Conservation (phyloP, 2,113 vertebrate species). For the Willisornis vidua region DNA sequence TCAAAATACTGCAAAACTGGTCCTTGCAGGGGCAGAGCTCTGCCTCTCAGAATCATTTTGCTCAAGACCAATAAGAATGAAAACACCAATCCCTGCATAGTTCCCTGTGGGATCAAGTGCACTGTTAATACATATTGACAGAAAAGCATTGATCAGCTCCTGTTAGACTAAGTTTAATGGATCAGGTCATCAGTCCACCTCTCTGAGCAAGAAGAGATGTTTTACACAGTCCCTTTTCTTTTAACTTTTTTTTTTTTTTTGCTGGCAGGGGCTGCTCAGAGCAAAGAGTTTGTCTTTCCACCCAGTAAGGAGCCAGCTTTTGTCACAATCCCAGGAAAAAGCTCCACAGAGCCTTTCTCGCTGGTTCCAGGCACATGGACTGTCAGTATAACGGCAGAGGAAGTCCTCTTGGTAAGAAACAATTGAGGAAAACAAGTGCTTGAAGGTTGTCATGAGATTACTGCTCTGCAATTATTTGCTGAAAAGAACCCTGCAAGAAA, state of each 20-base stretch:
- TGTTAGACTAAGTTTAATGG: not conserved
- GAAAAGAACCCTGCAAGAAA: not conserved
- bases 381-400: conserved; percentile 83
- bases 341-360: conserved; percentile 82
- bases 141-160: not conserved
- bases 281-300: conserved; percentile 86
- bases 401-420: conserved; percentile 88
- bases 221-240: not conserved
- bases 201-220: not conserved
- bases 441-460: not conserved
- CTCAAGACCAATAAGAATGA: not conserved
- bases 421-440: not conserved
- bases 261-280: conserved; percentile 80
- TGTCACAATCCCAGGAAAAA: conserved; percentile 86
- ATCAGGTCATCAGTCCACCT: not conserved
- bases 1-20: not conserved
- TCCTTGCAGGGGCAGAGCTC: not conserved
- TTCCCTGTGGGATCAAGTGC: not conserved
- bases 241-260: not conserved
- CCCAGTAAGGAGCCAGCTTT: conserved; percentile 84
- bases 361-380: conserved; percentile 85
- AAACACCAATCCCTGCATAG: not conserved
- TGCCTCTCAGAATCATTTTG: not conserved
- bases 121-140: not conserved
- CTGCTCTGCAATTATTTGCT: not conserved